Base-by-base conservation (phyloP, 1,140 invertebrate species). In the Battus philenor region DNA sequence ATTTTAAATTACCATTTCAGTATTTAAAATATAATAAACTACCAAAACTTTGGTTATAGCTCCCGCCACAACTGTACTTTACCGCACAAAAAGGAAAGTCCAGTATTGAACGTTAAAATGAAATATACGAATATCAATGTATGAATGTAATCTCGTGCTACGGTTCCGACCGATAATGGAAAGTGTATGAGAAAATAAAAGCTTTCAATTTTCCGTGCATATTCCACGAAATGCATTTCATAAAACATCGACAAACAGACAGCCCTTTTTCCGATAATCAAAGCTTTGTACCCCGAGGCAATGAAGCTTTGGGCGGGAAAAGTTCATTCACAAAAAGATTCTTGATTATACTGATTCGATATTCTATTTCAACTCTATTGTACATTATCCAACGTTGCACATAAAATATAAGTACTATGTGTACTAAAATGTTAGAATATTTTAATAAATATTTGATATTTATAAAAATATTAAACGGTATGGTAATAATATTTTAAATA, bases 231-330 rank as follows among this genome's bases (percentile, higher is more conserved):
- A 29, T 41, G 38, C 38, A 41, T 41, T 26, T 26, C 24, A 29
- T 41, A 41, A 41, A 41, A 41, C 24, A 41, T 41, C 38, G 38
- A 41, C 38, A 41, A 26, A 41, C 38, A 41, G 38, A 17, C 22
- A 17, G 38, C 38, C 22, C 38, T 41, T 41, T n/a, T 29, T 16
- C 22, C 36, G 12, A 39, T 39, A 26, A 26, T 41, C 24, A 41
- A 41, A 27, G 38, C 38, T 41, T 17, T 41, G 38, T 9, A 24
- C 11, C 38, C 24, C 22, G 6, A 12, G 38, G 38, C 38, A 8
- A 41, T 41, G 38, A 29, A 29, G 24, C 38, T 27, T 17, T 26
- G 24, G 26, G 17, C 22, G 26, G 13, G 16, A 41, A 41, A 41
- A 41, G 38, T 41, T 41, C 16, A 17, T 17, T 10, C 38, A 26